A percentile compares a stretch with the other conserved stretches of the same genome.
These are phyloP conservation scores for Muntiacus reevesi DNA, from an alignment of 2,113 vertebrate species.

Conservation along the genomic window DNA sequence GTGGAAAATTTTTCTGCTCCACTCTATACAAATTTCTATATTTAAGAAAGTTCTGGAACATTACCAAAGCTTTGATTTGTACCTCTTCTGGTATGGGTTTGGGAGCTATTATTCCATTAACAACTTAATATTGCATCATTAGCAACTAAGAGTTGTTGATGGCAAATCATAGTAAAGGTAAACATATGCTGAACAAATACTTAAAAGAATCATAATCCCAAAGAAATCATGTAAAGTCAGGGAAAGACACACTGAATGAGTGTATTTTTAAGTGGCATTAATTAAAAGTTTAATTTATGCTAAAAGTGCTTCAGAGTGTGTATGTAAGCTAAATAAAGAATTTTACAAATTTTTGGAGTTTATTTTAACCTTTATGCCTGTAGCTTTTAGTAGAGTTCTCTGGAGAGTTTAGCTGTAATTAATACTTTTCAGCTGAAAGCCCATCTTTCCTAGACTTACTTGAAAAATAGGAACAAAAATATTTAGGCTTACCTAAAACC, in stretches of 20 bases:
- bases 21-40: background rate
- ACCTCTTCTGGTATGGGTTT: background rate
- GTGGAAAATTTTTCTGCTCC: background rate
- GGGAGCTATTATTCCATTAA: background rate
- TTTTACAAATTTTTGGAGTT: conserved; percentile 26
- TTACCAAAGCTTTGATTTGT: background rate
- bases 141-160: background rate
- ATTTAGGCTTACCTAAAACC: conserved; percentile 49
- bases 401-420: conserved; percentile 70
- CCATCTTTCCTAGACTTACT: conserved; percentile 48
- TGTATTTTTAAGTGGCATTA: background rate
- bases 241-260: background rate
- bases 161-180: background rate
- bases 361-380: conserved; percentile 46
- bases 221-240: background rate
- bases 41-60: background rate
- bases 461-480: conserved; percentile 47
- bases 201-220: background rate
- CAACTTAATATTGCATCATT: background rate
- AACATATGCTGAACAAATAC: background rate
- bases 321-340: background rate
- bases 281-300: background rate
- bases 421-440: conserved; percentile 67
- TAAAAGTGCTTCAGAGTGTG: background rate
- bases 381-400: conserved; percentile 56